Conservation (phyloP, 2,888 invertebrate species). For the Cephonodes hylas region DNA sequence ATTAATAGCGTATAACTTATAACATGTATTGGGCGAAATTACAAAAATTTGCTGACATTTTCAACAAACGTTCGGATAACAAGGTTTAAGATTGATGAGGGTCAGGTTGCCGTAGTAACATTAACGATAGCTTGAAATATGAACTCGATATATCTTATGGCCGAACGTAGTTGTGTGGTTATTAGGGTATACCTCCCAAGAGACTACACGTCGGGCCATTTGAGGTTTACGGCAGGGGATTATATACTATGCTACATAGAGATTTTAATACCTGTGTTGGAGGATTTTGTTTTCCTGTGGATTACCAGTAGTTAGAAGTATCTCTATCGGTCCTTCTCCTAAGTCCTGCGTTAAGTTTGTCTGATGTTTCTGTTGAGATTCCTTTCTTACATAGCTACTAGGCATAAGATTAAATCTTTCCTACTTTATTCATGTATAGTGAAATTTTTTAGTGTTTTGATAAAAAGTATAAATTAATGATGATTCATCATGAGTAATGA, state of each 20-base stretch:
- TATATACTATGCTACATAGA: background rate
- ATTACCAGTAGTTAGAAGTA: no score
- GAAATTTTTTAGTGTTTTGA: no score
- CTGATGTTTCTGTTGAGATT: no score
- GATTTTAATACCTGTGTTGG: background rate
- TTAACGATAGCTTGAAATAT: background rate
- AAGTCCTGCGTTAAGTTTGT: no score
- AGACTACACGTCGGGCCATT: background rate
- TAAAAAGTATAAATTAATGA: no score
- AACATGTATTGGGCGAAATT: background rate
- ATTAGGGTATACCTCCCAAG: background rate
- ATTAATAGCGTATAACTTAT: background rate
- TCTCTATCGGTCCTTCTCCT: no score
- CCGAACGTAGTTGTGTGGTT: background rate
- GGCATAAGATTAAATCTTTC: no score
- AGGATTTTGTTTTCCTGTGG: background rate
- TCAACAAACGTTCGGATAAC: background rate
- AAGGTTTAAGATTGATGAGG: slow-evolving; percentile 7
- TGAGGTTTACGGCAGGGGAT: background rate
- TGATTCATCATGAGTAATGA: no score
- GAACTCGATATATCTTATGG: background rate
- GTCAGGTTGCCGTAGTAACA: background rate
- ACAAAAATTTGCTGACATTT: background rate
- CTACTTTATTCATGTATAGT: no score
- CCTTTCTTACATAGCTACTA: no score